Evolutionary conservation across 2,888 invertebrate species (phyloP), one percentile per base, ranked within the genome.

Genomic region (Stenoptilia bipunctidactyla): DNA sequence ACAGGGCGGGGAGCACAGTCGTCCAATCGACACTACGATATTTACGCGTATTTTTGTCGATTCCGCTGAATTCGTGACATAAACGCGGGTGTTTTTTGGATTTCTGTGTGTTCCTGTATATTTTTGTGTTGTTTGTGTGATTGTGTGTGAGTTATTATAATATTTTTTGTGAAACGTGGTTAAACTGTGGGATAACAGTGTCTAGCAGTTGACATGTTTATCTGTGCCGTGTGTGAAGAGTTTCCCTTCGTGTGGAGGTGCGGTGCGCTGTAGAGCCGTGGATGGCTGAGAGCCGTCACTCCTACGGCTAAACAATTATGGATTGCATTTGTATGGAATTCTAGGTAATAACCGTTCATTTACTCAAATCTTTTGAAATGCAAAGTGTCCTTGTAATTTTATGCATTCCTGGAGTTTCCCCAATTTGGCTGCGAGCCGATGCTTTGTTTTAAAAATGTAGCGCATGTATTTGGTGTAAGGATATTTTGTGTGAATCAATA

Each of bases 161-260:
- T 70, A 66, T 60, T 61, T 70, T 79, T 69, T 79, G 77, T 70
- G 72, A 74, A 80, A 68, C 74, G 79, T 77, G 75, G 68, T 76
- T 68, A 75, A 72, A 74, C 75, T 77, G 20, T 20, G 73, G 71
- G 75, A 80, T 77, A 80, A 82, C 80, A 76, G 82, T 83, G 82
- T 83, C 75, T 80, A 80, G 75, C 66, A 79, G 77, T 83, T 83
- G 83, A 83, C 83, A 83, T 83, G 83, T 83, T 83, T 83, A 83
- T 83, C 83, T 82, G 82, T 83, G 79, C 74, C 80, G 82, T 83
- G 79, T 82, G 79, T 82, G 83, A 83, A 82, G 83, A 82, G 82
- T 83, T 83, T 83, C 82, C 83, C 82, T 80, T 83, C 69, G 62
- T 61, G 80, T 79, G 80, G 74, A 58, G 59, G 53, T 61, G 53